These are phyloP conservation scores for Microcebus tavaratra DNA, from an alignment of 2,113 vertebrate species.

Conservation along the genomic window DNA sequence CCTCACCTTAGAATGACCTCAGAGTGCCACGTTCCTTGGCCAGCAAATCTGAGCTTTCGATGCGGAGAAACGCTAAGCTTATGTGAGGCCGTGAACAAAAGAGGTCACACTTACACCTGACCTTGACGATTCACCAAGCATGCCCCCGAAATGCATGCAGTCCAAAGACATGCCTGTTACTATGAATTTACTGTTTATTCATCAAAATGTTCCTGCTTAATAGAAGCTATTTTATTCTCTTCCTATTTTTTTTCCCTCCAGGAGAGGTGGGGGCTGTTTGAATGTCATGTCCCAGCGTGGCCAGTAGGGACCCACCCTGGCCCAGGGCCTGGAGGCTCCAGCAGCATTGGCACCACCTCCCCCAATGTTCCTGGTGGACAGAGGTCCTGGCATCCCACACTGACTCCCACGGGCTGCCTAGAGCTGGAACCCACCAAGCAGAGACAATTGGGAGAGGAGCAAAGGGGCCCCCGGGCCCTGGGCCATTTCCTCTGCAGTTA, in stretches of 20 bases:
- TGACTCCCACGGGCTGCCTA: neutral
- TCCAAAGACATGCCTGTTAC: neutral
- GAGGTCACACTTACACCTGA: neutral
- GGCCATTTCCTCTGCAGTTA: neutral
- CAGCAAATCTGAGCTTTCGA: neutral
- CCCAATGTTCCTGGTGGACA: neutral
- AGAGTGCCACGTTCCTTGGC: neutral
- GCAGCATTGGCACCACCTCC: neutral
- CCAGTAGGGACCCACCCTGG: neutral
- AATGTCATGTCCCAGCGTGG: too few relatives aligned
- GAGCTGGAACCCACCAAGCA: neutral
- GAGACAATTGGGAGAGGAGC: neutral
- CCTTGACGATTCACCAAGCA: too few relatives aligned
- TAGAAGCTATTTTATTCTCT: neutral
- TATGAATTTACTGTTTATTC: neutral
- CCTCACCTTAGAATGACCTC: neutral
- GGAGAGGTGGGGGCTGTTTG: neutral
- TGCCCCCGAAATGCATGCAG: neutral
- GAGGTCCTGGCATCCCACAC: neutral
- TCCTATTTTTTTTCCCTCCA: neutral
- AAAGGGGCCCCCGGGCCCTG: fast-evolving
- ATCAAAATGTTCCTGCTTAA: neutral
- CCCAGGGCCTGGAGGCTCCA: neutral
- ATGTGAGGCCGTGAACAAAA: neutral
- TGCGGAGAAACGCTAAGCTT: neutral